Conservation (phyloP, 2,113 vertebrate species). For the Hemiscyllium ocellatum region DNA sequence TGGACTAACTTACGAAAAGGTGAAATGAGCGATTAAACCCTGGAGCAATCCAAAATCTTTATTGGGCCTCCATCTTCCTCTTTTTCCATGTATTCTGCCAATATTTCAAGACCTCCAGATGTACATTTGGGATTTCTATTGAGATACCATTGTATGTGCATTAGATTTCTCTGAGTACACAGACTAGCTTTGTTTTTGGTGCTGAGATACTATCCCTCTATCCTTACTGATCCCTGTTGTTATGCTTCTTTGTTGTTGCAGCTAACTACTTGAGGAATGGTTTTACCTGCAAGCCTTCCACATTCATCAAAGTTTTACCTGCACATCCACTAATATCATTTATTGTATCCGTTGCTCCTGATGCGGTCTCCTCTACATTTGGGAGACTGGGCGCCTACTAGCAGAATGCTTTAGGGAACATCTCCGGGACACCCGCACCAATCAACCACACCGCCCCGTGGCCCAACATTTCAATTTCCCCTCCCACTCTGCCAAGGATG, state of each 20-base stretch:
- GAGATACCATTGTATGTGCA: background rate
- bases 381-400: no score
- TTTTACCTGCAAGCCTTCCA: no score
- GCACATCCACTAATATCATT: no score
- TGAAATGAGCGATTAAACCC: background rate
- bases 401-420: no score
- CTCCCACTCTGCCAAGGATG: no score
- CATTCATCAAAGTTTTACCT: no score
- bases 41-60: background rate
- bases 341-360: no score
- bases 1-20: background rate
- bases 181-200: background rate
- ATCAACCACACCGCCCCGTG: no score
- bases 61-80: background rate
- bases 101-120: background rate
- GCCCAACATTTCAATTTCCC: no score
- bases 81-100: background rate
- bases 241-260: background rate
- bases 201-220: background rate
- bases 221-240: background rate
- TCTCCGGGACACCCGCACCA: no score
- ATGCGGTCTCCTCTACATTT: no score
- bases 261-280: background rate
- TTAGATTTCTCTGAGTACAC: background rate
- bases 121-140: background rate